Percentiles rank a stretch among this genome's conserved stretches.
Evolutionary conservation across 2,797 vertebrate genomes (phyloP).

Genomic region (Lithobates pipiens): DNA sequence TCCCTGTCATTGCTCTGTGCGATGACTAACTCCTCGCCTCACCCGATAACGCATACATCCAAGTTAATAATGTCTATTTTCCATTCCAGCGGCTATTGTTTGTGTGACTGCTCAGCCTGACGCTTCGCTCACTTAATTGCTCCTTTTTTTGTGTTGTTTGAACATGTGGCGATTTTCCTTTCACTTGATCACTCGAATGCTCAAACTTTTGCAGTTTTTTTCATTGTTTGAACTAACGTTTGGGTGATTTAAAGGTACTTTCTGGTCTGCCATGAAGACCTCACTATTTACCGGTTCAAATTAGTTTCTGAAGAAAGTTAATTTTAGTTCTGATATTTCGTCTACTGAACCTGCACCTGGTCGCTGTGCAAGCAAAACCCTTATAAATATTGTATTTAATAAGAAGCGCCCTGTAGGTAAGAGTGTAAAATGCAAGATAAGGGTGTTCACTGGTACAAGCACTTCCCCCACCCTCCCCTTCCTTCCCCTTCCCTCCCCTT

Average conservation of each 20-base stretch:
- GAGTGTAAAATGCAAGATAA: no score
- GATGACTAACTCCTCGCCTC: constrained; percentile 39
- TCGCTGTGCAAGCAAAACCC: no score
- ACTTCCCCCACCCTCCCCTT: not conserved
- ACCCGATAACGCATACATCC: constrained; percentile 36
- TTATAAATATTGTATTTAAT: no score
- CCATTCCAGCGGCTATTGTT: constrained; percentile 41
- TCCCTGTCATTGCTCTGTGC: constrained; percentile 2
- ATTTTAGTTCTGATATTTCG: no score
- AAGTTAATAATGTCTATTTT: constrained; percentile 36
- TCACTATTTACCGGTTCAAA: no score
- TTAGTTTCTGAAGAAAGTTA: no score
- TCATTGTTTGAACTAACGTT: no score
- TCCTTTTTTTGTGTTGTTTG: constrained; percentile 12
- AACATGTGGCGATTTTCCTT: constrained; percentile 50
- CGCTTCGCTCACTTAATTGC: constrained; percentile 30
- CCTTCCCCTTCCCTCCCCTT: not conserved
- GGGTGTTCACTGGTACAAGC: not conserved
- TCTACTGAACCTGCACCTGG: no score
- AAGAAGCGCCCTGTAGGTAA: no score
- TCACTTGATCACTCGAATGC: not conserved
- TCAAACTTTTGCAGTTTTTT: constrained; percentile 15
- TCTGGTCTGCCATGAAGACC: no score
- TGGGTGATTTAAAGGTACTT: no score
- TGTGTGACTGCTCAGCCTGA: constrained; percentile 38